Base-by-base conservation (phyloP, 2,888 invertebrate genomes). In the Drosophila tripunctata region DNA sequence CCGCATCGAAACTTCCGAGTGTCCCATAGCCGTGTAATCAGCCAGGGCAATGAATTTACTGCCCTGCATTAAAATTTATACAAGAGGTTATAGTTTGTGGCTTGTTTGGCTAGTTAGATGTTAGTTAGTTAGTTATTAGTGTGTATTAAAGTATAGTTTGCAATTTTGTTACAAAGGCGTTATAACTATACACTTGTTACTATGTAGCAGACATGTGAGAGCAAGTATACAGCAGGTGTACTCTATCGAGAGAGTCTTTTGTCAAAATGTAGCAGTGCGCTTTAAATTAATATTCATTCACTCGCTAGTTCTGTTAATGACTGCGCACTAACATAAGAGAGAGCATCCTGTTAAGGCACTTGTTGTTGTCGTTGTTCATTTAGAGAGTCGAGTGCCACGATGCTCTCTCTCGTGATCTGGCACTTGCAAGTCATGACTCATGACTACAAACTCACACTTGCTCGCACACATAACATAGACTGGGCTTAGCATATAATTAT, bases 11-110 rank as follows among this genome's bases (percentile, higher is more conserved):
- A 98, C 96, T 92, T 98, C 98, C 75, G 96, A 96, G 79, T 95
- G 95, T 79, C 97, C 97, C 92, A 97, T 95, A 67, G 97, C 97
- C 90, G 95, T 95, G 93, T 98, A 98, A 93, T 98, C 98, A 68
- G 98, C 97, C 89, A 98, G 93, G 78, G 96, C 97, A 89, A 96
- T 93, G 92, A 96, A 97, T 91, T 95, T 94, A 89, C 95, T 95
- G 89, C 95, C 95, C 95, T 94, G 93, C 88, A 76, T 62, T 10
- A 15, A 61, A 27, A 75, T 61, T 45, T 62, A 35, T 65, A 68
- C 63, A 66, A 79, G 41, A 65, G 54, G 43, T 51, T 58, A n/a
- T 69, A 61, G 30, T 65, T 43, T 38, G 22, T 27, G 44, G 10
- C 27, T 27, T 27, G n/a, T 1, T 6, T n/a, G n/a, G n/a, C n/a